Evolutionary conservation across 2,113 vertebrate genomes (phyloP).

Genomic region (Brachionichthys hirsutus): DNA sequence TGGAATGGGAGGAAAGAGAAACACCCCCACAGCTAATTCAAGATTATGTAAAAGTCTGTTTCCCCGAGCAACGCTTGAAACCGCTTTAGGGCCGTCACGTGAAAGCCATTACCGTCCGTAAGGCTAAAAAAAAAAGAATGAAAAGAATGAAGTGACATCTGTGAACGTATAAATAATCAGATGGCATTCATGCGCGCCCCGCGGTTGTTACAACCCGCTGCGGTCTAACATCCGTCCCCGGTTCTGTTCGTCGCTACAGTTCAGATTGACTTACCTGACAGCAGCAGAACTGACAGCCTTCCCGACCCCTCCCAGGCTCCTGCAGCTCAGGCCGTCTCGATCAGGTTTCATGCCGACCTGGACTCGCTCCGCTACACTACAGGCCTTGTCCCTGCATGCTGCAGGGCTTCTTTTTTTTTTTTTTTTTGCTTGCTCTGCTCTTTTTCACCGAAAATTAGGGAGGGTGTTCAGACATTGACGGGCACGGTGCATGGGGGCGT

Average conservation of each 20-base stretch:
- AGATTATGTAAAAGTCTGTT: constrained; percentile 19
- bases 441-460: constrained; percentile 37
- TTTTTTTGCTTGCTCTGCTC: constrained; percentile 43
- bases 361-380: constrained; percentile 52
- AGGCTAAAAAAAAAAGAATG: not conserved
- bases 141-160: no score
- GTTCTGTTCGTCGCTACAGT: constrained; percentile 32
- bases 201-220: constrained; percentile 18
- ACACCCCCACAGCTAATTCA: constrained; percentile 25
- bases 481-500: constrained; percentile 23
- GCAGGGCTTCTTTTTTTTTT: no score
- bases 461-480: constrained; percentile 26
- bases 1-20: constrained; percentile 24
- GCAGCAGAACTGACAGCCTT: constrained; percentile 24
- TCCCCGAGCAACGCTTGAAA: constrained; percentile 14
- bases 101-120: not conserved
- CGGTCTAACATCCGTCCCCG: constrained; percentile 4
- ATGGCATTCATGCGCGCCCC: not conserved
- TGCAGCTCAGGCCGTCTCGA: constrained; percentile 10
- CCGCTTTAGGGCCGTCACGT: constrained; percentile 10
- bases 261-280: constrained; percentile 41
- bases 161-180: constrained; percentile 7
- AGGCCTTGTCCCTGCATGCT: constrained; percentile 35
- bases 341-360: constrained; percentile 55
- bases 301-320: constrained; percentile 25